Percentiles rank a stretch among this genome's conserved stretches.
Conservation (phyloP, 2,797 vertebrate species). For the Decapterus maruadsi region DNA sequence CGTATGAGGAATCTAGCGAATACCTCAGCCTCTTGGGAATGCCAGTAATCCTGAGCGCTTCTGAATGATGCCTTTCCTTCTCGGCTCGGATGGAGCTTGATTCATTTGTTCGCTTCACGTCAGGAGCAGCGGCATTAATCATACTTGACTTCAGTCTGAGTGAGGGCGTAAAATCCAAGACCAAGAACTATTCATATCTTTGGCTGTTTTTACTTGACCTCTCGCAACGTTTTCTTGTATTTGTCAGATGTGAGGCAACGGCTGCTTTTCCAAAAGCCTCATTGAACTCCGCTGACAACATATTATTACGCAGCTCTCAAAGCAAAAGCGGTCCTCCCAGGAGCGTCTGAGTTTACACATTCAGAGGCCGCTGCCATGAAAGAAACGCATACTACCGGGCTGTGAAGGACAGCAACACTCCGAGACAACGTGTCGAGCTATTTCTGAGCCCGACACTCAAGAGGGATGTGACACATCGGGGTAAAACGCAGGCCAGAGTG, state of each 20-base stretch:
- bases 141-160: conserved; percentile 49
- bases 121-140: conserved; percentile 61
- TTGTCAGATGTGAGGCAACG: conserved; percentile 44
- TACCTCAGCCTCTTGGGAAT: conserved; percentile 62
- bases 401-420: conserved; percentile 21
- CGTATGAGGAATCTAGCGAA: conserved; percentile 61
- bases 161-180: conserved; percentile 37
- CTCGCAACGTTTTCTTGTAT: conserved; percentile 23
- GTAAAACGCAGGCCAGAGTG: conserved; percentile 59
- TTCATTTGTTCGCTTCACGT: conserved; percentile 60
- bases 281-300: conserved; percentile 45
- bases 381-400: conserved; percentile 38
- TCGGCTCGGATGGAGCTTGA: conserved; percentile 44
- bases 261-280: conserved; percentile 26
- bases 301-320: conserved; percentile 39
- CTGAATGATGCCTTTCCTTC: conserved; percentile 59
- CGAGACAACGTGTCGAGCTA: conserved; percentile 68
- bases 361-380: conserved; percentile 37
- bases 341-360: conserved; percentile 45
- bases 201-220: conserved; percentile 17
- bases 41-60: conserved; percentile 57
- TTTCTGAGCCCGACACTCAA: conserved; percentile 69
- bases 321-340: conserved; percentile 37
- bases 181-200: conserved; percentile 13
- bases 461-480: conserved; percentile 77